Percentiles rank a stretch among this genome's conserved stretches.
Conservation (phyloP, 2,113 vertebrate species). For the Takifugu bimaculatus region DNA sequence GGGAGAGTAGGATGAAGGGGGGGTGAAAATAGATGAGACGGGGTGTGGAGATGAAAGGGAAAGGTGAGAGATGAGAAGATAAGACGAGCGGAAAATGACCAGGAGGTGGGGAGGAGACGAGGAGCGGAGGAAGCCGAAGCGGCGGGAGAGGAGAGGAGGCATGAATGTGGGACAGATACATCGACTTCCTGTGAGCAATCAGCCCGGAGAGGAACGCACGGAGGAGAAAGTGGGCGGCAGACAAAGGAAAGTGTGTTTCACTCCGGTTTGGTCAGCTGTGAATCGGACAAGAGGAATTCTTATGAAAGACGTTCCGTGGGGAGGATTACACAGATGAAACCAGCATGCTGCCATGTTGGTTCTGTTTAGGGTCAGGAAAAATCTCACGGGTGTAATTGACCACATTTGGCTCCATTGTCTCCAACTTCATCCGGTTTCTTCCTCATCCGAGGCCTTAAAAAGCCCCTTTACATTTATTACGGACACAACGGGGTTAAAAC, state of each 20-base stretch:
- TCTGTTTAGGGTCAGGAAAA: no score
- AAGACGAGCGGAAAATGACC: constrained; percentile 19
- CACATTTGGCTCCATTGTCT: no score
- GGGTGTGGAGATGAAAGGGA: neutral
- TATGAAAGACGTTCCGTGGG: no score
- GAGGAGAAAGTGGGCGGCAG: constrained; percentile 1
- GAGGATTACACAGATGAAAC: no score
- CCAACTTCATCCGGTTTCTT: no score
- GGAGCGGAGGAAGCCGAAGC: constrained; percentile 4
- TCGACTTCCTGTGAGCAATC: constrained; percentile 32
- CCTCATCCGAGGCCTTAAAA: no score
- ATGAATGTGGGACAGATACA: neutral
- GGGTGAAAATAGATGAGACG: constrained; percentile 14
- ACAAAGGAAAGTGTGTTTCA: constrained; percentile 19
- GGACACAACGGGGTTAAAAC: neutral
- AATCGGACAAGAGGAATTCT: no score
- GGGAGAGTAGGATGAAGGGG: neutral
- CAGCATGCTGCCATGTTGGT: no score
- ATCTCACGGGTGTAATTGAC: no score
- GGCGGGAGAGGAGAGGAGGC: constrained; percentile 7
- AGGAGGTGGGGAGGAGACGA: neutral
- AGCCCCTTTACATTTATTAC: no score
- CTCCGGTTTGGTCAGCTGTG: neutral
- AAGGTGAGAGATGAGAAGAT: constrained; percentile 5
- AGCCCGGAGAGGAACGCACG: constrained; percentile 1